A percentile compares a stretch with the other conserved stretches of the same genome.
Evolutionary conservation across 2,888 invertebrate genomes (phyloP).

Genomic region (Lycocerus yunnanus): DNA sequence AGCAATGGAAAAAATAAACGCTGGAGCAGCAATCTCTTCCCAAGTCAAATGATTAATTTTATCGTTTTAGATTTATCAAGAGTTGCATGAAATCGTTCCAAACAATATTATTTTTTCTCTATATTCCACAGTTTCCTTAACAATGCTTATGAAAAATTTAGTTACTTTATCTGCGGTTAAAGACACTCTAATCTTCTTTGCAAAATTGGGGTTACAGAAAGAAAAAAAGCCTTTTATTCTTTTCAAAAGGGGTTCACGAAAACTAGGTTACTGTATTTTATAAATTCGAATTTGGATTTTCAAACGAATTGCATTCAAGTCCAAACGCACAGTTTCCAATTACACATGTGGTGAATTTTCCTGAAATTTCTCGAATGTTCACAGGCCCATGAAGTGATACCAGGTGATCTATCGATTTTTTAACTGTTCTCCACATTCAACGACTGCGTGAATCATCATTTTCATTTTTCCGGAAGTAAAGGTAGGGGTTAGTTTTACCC

Average conservation of each 20-base stretch:
- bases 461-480: neutral
- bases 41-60: neutral
- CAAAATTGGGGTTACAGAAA: neutral
- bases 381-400: neutral
- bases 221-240: neutral
- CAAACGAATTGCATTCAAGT: neutral
- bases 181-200: neutral
- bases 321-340: neutral
- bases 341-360: neutral
- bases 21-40: conserved; percentile 18
- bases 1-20: neutral
- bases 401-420: neutral
- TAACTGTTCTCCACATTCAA: neutral
- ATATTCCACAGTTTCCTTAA: conserved; percentile 54
- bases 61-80: conserved; percentile 53
- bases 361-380: neutral
- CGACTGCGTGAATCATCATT: neutral
- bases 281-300: neutral
- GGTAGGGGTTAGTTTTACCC: neutral
- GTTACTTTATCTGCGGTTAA: neutral
- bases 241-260: neutral
- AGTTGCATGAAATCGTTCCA: conserved; percentile 62
- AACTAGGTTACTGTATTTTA: neutral
- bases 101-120: conserved; percentile 54
- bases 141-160: conserved; percentile 55